phyloP scores from a whole-genome alignment of 2,113 vertebrate genomes.

The Odocoileus hemionus region DNA sequence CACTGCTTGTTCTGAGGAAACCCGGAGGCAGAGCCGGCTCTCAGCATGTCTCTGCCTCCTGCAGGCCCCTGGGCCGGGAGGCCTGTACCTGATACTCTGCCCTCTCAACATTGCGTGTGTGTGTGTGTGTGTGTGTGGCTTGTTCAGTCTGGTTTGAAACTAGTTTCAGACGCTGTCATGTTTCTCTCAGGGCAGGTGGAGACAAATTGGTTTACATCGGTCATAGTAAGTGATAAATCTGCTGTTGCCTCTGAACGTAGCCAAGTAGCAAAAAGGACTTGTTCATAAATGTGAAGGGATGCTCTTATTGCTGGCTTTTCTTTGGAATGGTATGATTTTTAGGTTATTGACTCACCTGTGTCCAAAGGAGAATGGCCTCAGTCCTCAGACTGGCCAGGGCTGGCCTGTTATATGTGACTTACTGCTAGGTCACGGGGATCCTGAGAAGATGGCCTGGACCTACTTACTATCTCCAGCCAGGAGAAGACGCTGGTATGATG shows the following conservation, averaged over 20 bases:
- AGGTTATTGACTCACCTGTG: slow-evolving; percentile 43
- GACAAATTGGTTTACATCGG: not conserved
- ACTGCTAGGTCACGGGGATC: not conserved
- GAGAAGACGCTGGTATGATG: slow-evolving; percentile 24
- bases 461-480: not conserved
- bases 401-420: slow-evolving; percentile 26
- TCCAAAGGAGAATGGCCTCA: not conserved
- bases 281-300: not conserved
- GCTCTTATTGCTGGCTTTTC: not conserved
- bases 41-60: not conserved
- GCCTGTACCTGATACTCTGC: not conserved
- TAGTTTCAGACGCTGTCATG: not conserved
- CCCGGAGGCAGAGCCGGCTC: not conserved
- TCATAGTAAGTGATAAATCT: not conserved
- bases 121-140: not conserved
- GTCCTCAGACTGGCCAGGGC: not conserved
- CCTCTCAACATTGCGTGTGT: not conserved
- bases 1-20: not conserved
- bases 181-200: not conserved
- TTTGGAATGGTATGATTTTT: slow-evolving; percentile 44
- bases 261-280: not conserved
- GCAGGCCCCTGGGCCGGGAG: not conserved
- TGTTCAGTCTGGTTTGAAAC: not conserved
- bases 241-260: not conserved
- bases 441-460: not conserved